Evolutionary conservation across 2,797 vertebrate genomes (phyloP).

Genomic region (Malurus splendens): DNA sequence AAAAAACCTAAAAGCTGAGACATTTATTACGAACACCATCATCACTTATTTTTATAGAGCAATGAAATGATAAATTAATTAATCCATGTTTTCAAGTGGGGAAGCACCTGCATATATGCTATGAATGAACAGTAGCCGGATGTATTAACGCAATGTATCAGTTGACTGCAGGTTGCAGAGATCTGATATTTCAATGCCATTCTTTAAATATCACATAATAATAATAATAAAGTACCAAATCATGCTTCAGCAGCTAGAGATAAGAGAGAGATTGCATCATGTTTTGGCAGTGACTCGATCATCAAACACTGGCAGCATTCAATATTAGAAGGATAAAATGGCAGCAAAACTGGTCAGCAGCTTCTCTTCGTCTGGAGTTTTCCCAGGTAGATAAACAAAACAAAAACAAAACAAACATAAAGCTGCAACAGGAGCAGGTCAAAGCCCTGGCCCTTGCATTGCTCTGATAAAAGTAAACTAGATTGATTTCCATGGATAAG

Average conservation of each 20-base stretch:
- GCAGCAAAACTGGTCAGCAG: conserved; percentile 80
- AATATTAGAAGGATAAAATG: conserved; percentile 66
- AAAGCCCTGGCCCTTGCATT: conserved; percentile 67
- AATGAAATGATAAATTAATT: conserved; percentile 44
- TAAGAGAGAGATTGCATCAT: conserved; percentile 53
- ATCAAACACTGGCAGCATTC: conserved; percentile 67
- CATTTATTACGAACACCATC: not conserved
- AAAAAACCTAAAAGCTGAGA: not conserved
- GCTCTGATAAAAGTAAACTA: conserved; percentile 72
- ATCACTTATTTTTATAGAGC: conserved; percentile 26
- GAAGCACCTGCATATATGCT: conserved; percentile 32
- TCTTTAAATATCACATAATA: conserved; percentile 58
- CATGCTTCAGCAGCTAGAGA: conserved; percentile 70
- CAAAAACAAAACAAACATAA: conserved; percentile 63
- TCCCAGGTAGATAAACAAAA: conserved; percentile 68
- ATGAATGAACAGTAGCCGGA: conserved; percentile 37
- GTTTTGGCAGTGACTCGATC: conserved; percentile 66
- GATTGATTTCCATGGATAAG: conserved; percentile 60
- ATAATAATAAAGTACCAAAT: conserved; percentile 63
- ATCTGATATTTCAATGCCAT: conserved; percentile 50
- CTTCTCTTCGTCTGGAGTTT: conserved; percentile 71
- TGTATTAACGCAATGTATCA: not conserved
- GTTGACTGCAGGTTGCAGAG: conserved; percentile 47
- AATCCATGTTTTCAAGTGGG: conserved; percentile 36
- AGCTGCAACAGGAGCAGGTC: conserved; percentile 66